Evolutionary conservation across 2,888 invertebrate species (phyloP), one percentile per base, ranked within the genome.

Genomic region (Mythimna loreyi): DNA sequence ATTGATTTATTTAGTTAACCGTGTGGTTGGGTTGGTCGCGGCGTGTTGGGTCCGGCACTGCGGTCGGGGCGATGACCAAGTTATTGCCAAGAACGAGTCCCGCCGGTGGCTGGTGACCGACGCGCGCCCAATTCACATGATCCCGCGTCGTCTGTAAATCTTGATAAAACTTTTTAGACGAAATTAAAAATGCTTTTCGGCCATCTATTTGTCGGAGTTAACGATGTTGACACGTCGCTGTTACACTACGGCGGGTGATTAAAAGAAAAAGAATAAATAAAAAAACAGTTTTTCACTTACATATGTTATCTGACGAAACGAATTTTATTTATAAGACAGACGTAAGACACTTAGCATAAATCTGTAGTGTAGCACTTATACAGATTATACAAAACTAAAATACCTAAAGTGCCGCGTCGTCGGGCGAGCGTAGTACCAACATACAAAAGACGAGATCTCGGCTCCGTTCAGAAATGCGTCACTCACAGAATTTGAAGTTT

Each of bases 71-170:
- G 92, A 92, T 94, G 94, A 93, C 94, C 94, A 94, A 92, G 91
- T 93, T 93, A 94, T 93, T 92, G 92, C 90, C 87, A 89, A 92
- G 92, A 94, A 92, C 93, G 88, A 90, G 92, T 92, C 92, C 91
- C 92, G 88, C 73, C 88, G 88, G 82, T 81, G 83, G 85, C 81
- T 74, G 77, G 71, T 84, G 80, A 82, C 80, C 82, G 82, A 74
- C 81, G 82, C 82, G 83, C 86, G 85, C 84, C 87, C 87, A 84
- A 86, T 84, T 82, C 86, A 86, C 81, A 86, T 87, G 87, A 87
- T 87, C 87, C 88, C 85, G 83, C 75, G 72, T 79, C 87, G 80
- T 85, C 84, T 86, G 87, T 90, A 90, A 91, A 92, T 90, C 90
- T 89, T 89, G 89, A 92, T 91, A 88, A 89, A 87, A 86, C 87